Base-by-base conservation (phyloP, 1,140 invertebrate genomes). In the Eumaeus atala region DNA sequence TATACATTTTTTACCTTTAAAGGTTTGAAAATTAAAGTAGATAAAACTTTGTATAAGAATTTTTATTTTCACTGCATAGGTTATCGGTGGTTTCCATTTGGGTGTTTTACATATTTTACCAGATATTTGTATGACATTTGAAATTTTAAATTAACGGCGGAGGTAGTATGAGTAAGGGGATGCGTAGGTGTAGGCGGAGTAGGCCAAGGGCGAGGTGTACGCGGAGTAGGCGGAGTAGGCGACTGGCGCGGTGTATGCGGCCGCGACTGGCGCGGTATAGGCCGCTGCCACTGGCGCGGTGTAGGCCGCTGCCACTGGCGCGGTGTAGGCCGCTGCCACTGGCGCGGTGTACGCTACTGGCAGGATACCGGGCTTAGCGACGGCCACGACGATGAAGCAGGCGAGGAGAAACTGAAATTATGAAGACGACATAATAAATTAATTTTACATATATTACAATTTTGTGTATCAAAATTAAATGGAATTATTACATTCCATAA, bases 391-490 rank as follows among this genome's bases (percentile, higher is more conserved):
- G 63, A 88, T 56, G 58, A 87, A 55, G 58, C 78, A 79, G 58
- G 79, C 70, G 56, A 89, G 67, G 62, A 89, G 59, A 57, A 89
- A 77, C 88, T 90, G n/a, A n/a, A n/a, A n/a, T n/a, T n/a, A n/a
- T n/a, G n/a, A n/a, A n/a, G n/a, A n/a, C n/a, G n/a, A n/a, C n/a
- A n/a, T n/a, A n/a, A n/a, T n/a, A n/a, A n/a, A n/a, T n/a, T n/a
- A n/a, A n/a, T n/a, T n/a, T n/a, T n/a, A n/a, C n/a, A n/a, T n/a
- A n/a, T n/a, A n/a, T n/a, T n/a, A n/a, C n/a, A n/a, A n/a, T n/a
- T n/a, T n/a, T n/a, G n/a, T n/a, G 64, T 4, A 84, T 79, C 62
- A 47, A 48, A 66, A 52, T 17, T 35, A 28, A 28, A 28, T 28
- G 21, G 6, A 28, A 28, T 28, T 28, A 28, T 3, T 28, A 28